Conservation (phyloP, 2,888 invertebrate genomes). For the Cataglyphis albicans region DNA sequence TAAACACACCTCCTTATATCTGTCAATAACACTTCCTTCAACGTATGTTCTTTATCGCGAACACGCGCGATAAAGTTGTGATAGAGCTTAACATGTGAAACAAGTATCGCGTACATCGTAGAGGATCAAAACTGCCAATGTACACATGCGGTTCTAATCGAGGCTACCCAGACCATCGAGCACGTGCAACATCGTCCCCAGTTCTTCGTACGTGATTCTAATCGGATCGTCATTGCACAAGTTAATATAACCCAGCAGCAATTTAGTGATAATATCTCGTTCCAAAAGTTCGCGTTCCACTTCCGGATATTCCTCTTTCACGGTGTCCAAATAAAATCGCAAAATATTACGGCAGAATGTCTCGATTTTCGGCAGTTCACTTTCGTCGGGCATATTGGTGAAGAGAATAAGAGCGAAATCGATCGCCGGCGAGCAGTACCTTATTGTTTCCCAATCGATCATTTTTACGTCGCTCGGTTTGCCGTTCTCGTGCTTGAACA, state of each 20-base stretch:
- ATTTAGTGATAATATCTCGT: conserved; percentile 62
- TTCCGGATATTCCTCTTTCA: conserved; percentile 59
- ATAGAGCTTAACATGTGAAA: neutral
- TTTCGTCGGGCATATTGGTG: conserved; percentile 50
- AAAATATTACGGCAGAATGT: conserved; percentile 59
- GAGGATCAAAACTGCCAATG: conserved; percentile 2
- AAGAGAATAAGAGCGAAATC: conserved; percentile 78
- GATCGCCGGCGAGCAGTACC: conserved; percentile 76
- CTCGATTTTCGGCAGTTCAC: neutral
- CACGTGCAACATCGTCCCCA: conserved; percentile 41
- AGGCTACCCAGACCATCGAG: conserved; percentile 58
- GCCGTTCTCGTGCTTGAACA: conserved; percentile 74
- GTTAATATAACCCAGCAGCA: conserved; percentile 60
- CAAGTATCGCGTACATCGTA: neutral
- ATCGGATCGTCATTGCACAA: conserved; percentile 45
- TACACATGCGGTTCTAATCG: conserved; percentile 11
- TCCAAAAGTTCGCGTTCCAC: conserved; percentile 50
- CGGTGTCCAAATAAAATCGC: conserved; percentile 63
- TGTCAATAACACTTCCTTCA: neutral
- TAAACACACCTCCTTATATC: neutral
- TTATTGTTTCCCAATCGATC: conserved; percentile 81
- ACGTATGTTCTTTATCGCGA: neutral
- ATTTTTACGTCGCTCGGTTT: conserved; percentile 77
- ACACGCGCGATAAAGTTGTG: conserved; percentile 4
- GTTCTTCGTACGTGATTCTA: conserved; percentile 51